Evolutionary conservation across 2,888 invertebrate species (phyloP).

Genomic region (Catocala nupta): DNA sequence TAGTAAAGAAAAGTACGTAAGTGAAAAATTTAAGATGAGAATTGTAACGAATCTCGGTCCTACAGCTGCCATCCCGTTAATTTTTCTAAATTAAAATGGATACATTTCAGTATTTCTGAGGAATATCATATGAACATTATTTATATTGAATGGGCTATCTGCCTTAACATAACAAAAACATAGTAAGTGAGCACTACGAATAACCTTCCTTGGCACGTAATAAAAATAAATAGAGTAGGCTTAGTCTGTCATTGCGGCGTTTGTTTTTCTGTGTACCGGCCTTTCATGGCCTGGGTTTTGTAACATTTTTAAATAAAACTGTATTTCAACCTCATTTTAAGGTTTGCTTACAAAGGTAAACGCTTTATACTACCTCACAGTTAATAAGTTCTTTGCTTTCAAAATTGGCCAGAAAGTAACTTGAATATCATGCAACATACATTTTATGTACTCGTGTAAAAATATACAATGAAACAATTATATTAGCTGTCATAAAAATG

Average conservation of each 20-base stretch:
- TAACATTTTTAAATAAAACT: slow-evolving; percentile 10
- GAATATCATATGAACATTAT: slow-evolving; percentile 48
- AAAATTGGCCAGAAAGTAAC: neutral
- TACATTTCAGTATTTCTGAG: slow-evolving; percentile 6
- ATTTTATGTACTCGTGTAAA: neutral
- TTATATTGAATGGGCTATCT: slow-evolving; percentile 54
- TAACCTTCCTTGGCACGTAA: slow-evolving; percentile 50
- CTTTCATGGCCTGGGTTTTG: slow-evolving; percentile 12
- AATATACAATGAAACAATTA: neutral
- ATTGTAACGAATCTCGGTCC: too few relatives aligned
- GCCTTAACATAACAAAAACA: slow-evolving; percentile 45
- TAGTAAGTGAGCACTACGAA: slow-evolving; percentile 40
- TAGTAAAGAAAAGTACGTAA: too few relatives aligned
- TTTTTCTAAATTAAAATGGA: too few relatives aligned
- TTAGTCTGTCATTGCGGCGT: slow-evolving; percentile 41
- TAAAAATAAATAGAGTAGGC: slow-evolving; percentile 53
- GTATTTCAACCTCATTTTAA: neutral
- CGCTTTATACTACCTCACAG: neutral
- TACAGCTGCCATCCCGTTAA: too few relatives aligned
- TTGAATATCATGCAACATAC: neutral
- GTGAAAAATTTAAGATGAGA: slow-evolving; percentile 24
- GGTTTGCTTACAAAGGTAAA: too few relatives aligned
- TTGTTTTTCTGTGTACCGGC: slow-evolving; percentile 36
- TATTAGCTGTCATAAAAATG: neutral
- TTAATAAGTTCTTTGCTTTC: neutral